Base-by-base conservation (phyloP, 1,140 invertebrate species). In the Brachionus calyciflorus region DNA sequence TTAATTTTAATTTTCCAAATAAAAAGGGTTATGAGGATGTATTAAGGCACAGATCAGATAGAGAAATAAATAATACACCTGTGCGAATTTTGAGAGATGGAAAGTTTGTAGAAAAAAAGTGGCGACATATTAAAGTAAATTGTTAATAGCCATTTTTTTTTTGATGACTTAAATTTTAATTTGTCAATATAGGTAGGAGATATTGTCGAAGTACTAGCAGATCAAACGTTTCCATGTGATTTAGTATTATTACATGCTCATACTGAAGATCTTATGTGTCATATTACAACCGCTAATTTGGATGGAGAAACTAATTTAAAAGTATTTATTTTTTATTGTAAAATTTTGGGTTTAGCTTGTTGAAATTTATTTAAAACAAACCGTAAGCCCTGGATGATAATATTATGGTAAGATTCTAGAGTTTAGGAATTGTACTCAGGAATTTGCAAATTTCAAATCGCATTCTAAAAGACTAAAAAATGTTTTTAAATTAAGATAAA, bases 301-400 rank as follows among this genome's bases (percentile, higher is more conserved):
- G 97, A 99, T 87, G 97, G 97, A 1, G 97, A 99, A 87, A 99
- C 96, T 3, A 99, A 99, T 87, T 86, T 99, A 44, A 99, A 99
- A 88, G 93, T 98, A 76, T 5, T 5, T 37, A 5, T 37, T 37
- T 5, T 37, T 37, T 5, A 5, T 37, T 9, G 9, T 5, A 37
- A 37, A 37, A 37, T 37, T 37, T 37, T 5, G 3, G 33, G 9
- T 9, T 37, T 37, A 37, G 9, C 33, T n/a, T n/a, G n/a, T n/a
- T n/a, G n/a, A n/a, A n/a, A n/a, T n/a, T n/a, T n/a, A n/a, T n/a
- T n/a, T n/a, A n/a, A n/a, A n/a, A n/a, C n/a, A n/a, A n/a, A n/a
- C n/a, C n/a, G n/a, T n/a, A n/a, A n/a, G n/a, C n/a, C n/a, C n/a
- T n/a, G n/a, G n/a, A n/a, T n/a, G n/a, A n/a, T n/a, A n/a, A n/a